Evolutionary conservation across 2,113 vertebrate species (phyloP), one percentile per base, ranked within the genome.

Genomic region (Pongo abelii): DNA sequence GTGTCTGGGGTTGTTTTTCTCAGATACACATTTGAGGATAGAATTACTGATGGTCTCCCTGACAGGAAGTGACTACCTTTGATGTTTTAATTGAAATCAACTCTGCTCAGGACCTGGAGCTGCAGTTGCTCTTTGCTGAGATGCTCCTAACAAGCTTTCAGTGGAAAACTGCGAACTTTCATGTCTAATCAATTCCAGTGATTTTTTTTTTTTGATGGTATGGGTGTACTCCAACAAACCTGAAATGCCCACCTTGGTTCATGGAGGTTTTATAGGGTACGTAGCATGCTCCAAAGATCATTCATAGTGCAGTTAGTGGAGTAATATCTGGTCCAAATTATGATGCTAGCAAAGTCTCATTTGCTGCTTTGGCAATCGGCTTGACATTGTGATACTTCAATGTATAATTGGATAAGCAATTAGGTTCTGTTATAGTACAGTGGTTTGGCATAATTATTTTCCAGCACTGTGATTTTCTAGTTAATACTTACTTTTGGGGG

Each of bases 381-480:
- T 98, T 96, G 94, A 97, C 95, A 98, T 85, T 87, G 84, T 94
- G 78, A 96, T 96, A 98, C 40, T 98, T 40, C 72, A 95, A 95
- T 89, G 75, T 97, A n/a, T 93, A 98, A 97, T 96, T 64, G 43
- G 87, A 72, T 83, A 98, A 97, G 93, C 97, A 98, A 67, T 93
- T 96, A 86, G 89, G 91, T 97, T 98, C 96, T 97, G 93, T 97
- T 97, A 87, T 97, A 97, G 96, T 95, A 93, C 80, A 93, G 90
- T 93, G 93, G 97, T 97, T 98, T 98, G 94, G 48, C 35, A 6
- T 97, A 98, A 98, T 98, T 98, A 96, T 93, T 98, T 97, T 98
- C 93, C 92, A 97, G 94, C 70, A 55, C 96, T 97, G 55, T 98
- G 96, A 97, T 97, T 98, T 98, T 98, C 95, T 97, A 97, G 93